A percentile compares a stretch with the other conserved stretches of the same genome.
phyloP scores from a whole-genome alignment of 1,140 invertebrate species.

The Ceratina australensis region DNA sequence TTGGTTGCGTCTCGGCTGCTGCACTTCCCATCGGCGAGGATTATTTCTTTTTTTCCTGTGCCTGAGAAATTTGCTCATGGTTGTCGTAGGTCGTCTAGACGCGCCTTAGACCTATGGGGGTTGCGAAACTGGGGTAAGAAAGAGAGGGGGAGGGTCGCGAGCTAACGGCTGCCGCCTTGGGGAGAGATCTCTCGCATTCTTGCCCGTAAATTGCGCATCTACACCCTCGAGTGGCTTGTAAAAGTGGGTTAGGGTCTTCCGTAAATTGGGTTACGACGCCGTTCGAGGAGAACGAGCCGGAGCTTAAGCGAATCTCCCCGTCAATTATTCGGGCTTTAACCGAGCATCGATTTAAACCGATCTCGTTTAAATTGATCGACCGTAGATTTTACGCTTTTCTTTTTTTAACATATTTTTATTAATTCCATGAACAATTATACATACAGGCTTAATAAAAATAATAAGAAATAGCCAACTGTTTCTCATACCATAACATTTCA shows the following conservation, averaged over 20 bases:
- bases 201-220: constrained; percentile 36
- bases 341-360: constrained; percentile 19
- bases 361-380: constrained; percentile 14
- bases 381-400: not conserved
- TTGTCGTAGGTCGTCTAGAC: constrained; percentile 65
- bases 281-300: constrained; percentile 11
- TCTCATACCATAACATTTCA: no score
- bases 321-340: not conserved
- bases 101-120: constrained; percentile 12
- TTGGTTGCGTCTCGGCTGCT: constrained; percentile 42
- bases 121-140: constrained; percentile 46
- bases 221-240: not conserved
- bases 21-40: constrained; percentile 38
- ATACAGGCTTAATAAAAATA: no score
- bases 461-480: no score
- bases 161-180: constrained; percentile 1
- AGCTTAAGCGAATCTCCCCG: not conserved
- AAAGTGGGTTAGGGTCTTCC: constrained; percentile 62
- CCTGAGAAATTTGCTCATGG: constrained; percentile 38
- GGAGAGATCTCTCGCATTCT: constrained; percentile 32
- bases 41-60: constrained; percentile 43
- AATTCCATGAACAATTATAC: no score
- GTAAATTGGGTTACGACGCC: constrained; percentile 57
- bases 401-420: no score
- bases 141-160: constrained; percentile 35